Base-by-base conservation (phyloP, 2,797 vertebrate species). In the Catamblyrhynchus diadema region DNA sequence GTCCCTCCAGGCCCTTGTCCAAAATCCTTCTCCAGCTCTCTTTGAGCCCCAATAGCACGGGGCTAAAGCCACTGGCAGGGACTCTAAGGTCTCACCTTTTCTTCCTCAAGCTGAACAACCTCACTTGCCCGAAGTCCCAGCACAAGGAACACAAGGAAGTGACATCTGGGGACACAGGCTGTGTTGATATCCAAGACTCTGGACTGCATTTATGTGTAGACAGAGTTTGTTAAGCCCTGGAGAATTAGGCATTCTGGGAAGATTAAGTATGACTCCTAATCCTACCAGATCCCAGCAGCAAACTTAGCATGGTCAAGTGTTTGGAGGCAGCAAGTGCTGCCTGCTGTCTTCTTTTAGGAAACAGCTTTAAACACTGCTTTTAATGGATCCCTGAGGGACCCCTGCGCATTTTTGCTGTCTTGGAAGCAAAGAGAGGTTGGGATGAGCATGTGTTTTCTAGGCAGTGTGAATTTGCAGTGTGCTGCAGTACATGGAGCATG, bases 221-320 rank as follows among this genome's bases (percentile, higher is more conserved):
- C 2, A 10, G 61, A 59, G 23, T 62, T 73, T 18, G 4, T 69
- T 84, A 67, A 92, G 1, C 35, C 17, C 22, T 4, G 13, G 24
- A 56, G 70, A 89, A 88, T 94, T 80, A 95, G 45, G 10, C 9
- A 21, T 79, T 27, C 81, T 75, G 60, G 61, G 77, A 90, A 80
- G 93, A 88, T 88, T 86, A 94, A 71, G 73, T 3, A 35, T 14
- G 28, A 42, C 21, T 90, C 44, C 64, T 95, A 86, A 95, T 91
- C 91, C 73, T 73, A n/a, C 42, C 73, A 64, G 51, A 84, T 90
- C 53, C 83, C 5, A 1, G 30, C 51, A 61, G 61, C 57, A 87
- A 87, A 53, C 4, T 67, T 30, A 41, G 7, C 33, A 2, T 11
- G 44, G 57, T 35, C 41, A 21, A 83, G 37, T 37, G 32, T 33